phyloP scores from a whole-genome alignment of 2,797 vertebrate genomes.

The Pangasius mekongensis region DNA sequence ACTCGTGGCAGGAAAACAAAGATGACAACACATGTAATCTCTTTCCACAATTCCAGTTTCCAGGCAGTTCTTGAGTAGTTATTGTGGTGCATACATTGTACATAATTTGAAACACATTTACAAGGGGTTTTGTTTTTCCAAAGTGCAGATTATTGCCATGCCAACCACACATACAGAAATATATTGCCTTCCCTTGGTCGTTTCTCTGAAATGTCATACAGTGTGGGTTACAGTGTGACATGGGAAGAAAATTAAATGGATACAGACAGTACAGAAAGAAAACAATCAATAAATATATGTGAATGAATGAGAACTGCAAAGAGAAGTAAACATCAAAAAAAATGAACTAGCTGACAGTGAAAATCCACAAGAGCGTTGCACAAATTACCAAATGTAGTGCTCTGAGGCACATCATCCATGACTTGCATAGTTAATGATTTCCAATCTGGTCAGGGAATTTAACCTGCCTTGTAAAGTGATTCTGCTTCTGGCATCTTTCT shows the following conservation, averaged over 20 bases:
- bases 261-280: background rate
- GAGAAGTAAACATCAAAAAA: conserved; percentile 16
- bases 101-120: background rate
- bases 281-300: background rate
- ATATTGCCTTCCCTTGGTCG: background rate
- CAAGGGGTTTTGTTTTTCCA: background rate
- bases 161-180: background rate
- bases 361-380: conserved; percentile 16
- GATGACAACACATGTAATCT: background rate
- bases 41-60: background rate
- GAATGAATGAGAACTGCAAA: background rate
- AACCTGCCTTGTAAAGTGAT: conserved; percentile 13
- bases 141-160: background rate
- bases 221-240: background rate
- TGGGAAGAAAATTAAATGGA: background rate
- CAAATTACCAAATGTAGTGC: conserved; percentile 21
- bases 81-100: background rate
- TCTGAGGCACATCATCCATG: conserved; percentile 7
- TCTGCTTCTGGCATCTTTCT: conserved; percentile 13
- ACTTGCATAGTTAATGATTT: conserved; percentile 26
- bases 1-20: background rate
- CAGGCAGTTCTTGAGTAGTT: background rate
- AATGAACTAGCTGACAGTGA: background rate
- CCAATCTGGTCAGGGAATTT: conserved; percentile 13
- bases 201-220: background rate